A percentile compares a stretch with the other conserved stretches of the same genome.
Evolutionary conservation across 2,797 vertebrate genomes (phyloP).

Genomic region (Brachyrhaphis roseni): DNA sequence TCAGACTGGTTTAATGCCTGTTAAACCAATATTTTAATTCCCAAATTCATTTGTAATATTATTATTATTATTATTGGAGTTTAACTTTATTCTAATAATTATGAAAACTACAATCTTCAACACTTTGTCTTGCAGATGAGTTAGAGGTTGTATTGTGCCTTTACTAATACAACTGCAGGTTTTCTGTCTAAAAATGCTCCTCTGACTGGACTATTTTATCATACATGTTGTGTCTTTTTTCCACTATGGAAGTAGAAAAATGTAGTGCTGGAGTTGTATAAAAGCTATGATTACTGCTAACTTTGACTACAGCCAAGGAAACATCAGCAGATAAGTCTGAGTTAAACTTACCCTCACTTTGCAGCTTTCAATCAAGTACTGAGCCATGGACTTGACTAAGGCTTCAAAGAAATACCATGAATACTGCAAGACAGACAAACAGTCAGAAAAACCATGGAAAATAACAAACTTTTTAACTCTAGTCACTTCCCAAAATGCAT

Average conservation of each 20-base stretch:
- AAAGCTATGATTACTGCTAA: constrained; percentile 44
- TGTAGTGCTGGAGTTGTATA: constrained; percentile 53
- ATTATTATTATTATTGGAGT: constrained; percentile 1
- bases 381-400: constrained; percentile 97
- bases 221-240: neutral
- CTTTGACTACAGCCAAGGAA: constrained; percentile 24
- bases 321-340: constrained; percentile 15
- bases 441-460: constrained; percentile 30
- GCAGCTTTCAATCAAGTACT: constrained; percentile 93
- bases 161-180: neutral
- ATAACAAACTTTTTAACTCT: neutral
- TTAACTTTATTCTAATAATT: constrained; percentile 56
- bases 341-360: constrained; percentile 91
- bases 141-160: neutral
- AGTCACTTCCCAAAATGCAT: neutral
- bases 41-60: too few relatives aligned
- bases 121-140: neutral
- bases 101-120: constrained; percentile 11
- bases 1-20: neutral
- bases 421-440: constrained; percentile 84
- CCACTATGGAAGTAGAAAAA: constrained; percentile 10
- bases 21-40: neutral
- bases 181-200: neutral
- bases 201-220: neutral
- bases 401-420: constrained; percentile 99